phyloP scores from a whole-genome alignment of 2,113 vertebrate genomes.

The Loxodonta africana region DNA sequence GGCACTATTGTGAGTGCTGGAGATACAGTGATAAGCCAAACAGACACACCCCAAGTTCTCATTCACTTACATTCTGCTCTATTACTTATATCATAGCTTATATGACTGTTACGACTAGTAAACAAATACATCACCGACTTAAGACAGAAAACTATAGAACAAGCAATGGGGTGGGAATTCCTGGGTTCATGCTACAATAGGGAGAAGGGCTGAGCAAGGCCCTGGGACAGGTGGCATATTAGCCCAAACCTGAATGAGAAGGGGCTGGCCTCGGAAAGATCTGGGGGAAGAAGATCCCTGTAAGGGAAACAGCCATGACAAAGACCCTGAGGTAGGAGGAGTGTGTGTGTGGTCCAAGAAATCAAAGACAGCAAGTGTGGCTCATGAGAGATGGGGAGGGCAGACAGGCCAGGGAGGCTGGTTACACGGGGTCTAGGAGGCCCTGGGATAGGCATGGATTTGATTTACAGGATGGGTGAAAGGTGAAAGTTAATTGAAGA shows the following conservation, averaged over 20 bases:
- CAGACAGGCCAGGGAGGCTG: too few relatives aligned
- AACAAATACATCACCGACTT: neutral
- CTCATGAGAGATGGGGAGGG: neutral
- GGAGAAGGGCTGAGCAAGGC: neutral
- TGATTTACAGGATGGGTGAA: neutral
- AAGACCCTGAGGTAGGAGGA: neutral
- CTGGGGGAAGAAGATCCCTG: neutral
- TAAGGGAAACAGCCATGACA: neutral
- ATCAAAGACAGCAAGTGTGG: neutral
- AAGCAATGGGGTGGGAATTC: neutral
- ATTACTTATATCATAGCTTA: neutral
- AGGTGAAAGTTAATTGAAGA: neutral
- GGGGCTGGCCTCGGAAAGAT: neutral
- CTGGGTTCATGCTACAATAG: neutral
- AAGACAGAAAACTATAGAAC: neutral
- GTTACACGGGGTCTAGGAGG: rapidly evolving
- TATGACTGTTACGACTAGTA: neutral
- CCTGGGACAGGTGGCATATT: neutral
- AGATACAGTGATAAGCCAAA: neutral
- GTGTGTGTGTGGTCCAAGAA: neutral
- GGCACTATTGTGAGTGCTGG: neutral
- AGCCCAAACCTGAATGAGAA: neutral
- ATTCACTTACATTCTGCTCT: neutral
- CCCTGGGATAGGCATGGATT: neutral
- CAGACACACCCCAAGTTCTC: neutral